Evolutionary conservation across 1,140 invertebrate genomes (phyloP), one percentile per base, ranked within the genome.

Genomic region (Megalopta genalis): DNA sequence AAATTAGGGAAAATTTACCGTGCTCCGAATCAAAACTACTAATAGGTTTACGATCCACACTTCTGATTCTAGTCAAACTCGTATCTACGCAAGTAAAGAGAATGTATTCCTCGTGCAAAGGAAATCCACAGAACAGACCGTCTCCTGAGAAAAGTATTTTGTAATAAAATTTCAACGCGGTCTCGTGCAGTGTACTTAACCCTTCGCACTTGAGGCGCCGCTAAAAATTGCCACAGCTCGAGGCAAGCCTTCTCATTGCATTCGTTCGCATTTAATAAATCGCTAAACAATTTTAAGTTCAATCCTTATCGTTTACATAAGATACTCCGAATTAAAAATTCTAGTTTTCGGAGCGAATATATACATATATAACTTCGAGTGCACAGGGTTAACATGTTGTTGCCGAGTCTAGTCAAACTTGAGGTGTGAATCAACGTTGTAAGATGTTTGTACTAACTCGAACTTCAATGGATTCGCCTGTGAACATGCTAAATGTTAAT

Each of bases 1-100:
- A n/a, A n/a, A n/a, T n/a, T n/a, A n/a, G n/a, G n/a, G n/a, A n/a
- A n/a, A n/a, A n/a, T n/a, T n/a, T n/a, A n/a, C n/a, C n/a, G n/a
- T n/a, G n/a, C 18, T 71, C 25, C 2, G 23, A 39, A 27, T 4
- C 9, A 46, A 60, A n/a, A 8, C 39, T 62, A 60, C 23, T 25
- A 25, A 25, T 25, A 25, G 7, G 16, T n/a, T 37, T 37, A 25
- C 32, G 18, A 9, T 63, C 23, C 18, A 63, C 18, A 21, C 42
- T 4, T 39, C 25, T 21, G 49, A 60, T 60, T 67, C 39, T 76
- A 68, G 74, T 77, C 57, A n/a, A 14, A 49, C 25, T 14, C n/a
- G 25, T 25, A 23, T 10, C 12, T 27, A 65, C 32, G 37, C 16
- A 54, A 25, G n/a, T 18, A 39, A 54, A 10, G 21, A 9, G 23